Percentiles rank a stretch among this genome's conserved stretches.
These are phyloP conservation scores for Eupithecia insigniata DNA, from an alignment of 2,888 invertebrate genomes.

Conservation along the genomic window DNA sequence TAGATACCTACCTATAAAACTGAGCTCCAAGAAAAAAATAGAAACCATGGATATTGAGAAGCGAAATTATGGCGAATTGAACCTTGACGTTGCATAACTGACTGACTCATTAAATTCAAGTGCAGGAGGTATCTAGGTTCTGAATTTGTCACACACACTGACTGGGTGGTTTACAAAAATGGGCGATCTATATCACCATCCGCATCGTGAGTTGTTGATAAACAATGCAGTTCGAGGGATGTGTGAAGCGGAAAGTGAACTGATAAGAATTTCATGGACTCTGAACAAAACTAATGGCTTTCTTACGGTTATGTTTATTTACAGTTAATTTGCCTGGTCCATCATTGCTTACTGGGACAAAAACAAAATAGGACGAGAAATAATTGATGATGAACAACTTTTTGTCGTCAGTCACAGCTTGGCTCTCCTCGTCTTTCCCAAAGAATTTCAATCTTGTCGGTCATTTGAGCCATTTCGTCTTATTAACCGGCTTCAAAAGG, in stretches of 20 bases:
- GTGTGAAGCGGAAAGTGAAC: slow-evolving; percentile 1
- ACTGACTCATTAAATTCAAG: background rate
- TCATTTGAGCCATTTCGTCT: background rate
- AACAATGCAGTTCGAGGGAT: slow-evolving; percentile 16
- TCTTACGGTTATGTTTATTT: background rate
- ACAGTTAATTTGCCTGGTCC: background rate
- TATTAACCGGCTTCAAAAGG: too few relatives aligned
- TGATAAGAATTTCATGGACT: slow-evolving; percentile 4
- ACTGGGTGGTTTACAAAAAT: too few relatives aligned
- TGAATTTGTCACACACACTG: background rate
- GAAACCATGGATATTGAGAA: background rate
- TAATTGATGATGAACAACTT: background rate
- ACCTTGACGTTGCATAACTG: background rate
- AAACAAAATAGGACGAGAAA: background rate
- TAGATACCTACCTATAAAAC: background rate
- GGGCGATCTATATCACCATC: background rate
- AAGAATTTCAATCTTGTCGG: background rate
- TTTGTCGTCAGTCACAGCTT: background rate
- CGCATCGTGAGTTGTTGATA: background rate
- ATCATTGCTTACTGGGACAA: background rate
- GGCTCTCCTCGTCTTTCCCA: background rate
- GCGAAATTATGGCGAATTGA: background rate
- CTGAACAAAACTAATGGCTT: background rate
- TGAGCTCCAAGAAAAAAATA: background rate
- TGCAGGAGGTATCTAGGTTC: background rate